Percentiles rank a stretch among this genome's conserved stretches.
Conservation (phyloP, 2,113 vertebrate species). For the Anseranas semipalmata region DNA sequence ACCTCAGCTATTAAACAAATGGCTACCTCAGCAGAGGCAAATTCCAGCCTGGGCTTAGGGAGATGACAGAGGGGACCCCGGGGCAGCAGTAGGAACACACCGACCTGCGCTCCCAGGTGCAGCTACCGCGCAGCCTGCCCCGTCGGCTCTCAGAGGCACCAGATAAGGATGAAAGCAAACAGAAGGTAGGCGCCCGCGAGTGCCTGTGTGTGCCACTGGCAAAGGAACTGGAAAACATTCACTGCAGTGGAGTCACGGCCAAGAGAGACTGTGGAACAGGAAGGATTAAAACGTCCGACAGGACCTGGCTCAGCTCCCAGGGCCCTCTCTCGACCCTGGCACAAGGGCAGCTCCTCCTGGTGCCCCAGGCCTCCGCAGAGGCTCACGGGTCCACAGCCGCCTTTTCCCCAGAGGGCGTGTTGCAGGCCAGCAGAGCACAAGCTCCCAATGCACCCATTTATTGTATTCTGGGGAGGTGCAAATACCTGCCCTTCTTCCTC, state of each 20-base stretch:
- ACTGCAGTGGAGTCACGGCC: neutral
- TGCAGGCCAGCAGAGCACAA: neutral
- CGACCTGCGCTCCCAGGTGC: neutral
- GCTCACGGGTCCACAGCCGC: neutral
- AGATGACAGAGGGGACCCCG: neutral
- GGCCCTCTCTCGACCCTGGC: neutral
- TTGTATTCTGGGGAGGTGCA: neutral
- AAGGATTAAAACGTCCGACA: neutral
- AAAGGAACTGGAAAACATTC: neutral
- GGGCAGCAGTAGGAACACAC: neutral
- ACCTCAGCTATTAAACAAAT: conserved; percentile 12
- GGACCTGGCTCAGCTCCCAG: conserved; percentile 1
- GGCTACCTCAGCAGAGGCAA: conserved; percentile 13
- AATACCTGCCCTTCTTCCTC: neutral
- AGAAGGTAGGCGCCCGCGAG: neutral
- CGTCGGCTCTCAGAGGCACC: neutral
- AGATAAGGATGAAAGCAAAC: conserved; percentile 43
- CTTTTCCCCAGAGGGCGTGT: neutral
- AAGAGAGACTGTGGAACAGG: neutral
- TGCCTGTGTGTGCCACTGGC: neutral
- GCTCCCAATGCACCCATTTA: neutral
- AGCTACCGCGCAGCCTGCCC: neutral
- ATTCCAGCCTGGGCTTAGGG: neutral
- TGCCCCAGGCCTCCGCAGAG: neutral
- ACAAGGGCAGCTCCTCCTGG: neutral